phyloP scores from a whole-genome alignment of 2,888 invertebrate species.

The Hyposoter dolosus region DNA sequence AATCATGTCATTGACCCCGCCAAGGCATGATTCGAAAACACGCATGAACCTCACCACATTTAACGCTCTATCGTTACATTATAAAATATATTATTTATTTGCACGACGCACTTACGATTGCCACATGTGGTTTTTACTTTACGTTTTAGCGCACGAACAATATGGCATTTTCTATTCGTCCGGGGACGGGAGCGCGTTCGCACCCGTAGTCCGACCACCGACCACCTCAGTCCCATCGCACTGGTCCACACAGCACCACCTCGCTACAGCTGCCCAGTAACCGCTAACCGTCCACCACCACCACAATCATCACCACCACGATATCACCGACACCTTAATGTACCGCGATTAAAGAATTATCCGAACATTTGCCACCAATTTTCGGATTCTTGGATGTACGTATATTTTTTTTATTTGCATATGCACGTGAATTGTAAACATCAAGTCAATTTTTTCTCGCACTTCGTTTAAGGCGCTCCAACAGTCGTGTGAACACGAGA shows the following conservation, averaged over 20 bases:
- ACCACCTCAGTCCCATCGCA: conserved; percentile 85
- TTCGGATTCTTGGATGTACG: conserved; percentile 78
- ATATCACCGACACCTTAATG: conserved; percentile 84
- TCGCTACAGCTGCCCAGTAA: conserved; percentile 88
- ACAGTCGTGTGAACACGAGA: too few relatives aligned
- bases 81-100: conserved; percentile 35
- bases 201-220: conserved; percentile 86
- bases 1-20: not conserved
- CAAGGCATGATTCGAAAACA: conserved; percentile 19
- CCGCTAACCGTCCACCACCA: conserved; percentile 86
- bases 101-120: conserved; percentile 77
- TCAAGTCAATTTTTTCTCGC: not conserved
- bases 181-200: conserved; percentile 86
- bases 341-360: conserved; percentile 80
- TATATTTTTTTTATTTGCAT: conserved; percentile 65
- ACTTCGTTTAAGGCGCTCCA: too few relatives aligned
- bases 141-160: conserved; percentile 85
- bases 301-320: conserved; percentile 85
- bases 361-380: conserved; percentile 76
- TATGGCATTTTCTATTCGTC: conserved; percentile 85
- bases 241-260: conserved; percentile 87
- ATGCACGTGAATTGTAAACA: not conserved
- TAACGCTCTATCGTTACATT: not conserved
- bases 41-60: conserved; percentile 42
- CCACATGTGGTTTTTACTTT: conserved; percentile 76